Conservation (phyloP, 1,140 invertebrate genomes). For the Calosoma granatense region DNA sequence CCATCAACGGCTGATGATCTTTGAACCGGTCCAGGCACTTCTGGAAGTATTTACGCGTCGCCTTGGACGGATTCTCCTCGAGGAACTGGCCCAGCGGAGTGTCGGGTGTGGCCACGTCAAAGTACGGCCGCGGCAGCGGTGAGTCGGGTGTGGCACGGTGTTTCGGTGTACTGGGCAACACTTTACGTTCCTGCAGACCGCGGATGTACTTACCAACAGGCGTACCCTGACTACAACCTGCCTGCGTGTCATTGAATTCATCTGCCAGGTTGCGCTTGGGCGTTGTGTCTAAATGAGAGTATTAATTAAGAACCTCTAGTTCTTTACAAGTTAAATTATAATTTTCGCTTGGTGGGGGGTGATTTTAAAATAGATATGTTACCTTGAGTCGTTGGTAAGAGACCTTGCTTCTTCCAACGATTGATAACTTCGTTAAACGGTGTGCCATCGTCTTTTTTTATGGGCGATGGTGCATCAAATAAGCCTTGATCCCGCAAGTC, state of each 20-base stretch:
- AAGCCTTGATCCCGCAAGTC: background rate
- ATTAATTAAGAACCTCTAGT: too few species aligned
- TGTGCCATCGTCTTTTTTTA: background rate
- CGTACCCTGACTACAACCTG: conserved; percentile 26
- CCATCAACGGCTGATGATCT: background rate
- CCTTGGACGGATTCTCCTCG: conserved; percentile 39
- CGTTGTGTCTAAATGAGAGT: too few species aligned
- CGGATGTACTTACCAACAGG: conserved; percentile 23
- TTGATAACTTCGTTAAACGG: background rate
- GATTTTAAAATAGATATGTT: too few species aligned
- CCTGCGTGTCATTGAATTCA: background rate
- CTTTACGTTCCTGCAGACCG: background rate
- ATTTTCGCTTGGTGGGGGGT: too few species aligned
- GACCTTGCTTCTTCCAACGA: background rate
- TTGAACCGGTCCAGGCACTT: conserved; percentile 37
- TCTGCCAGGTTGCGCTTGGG: too few species aligned
- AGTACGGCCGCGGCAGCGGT: conserved; percentile 27
- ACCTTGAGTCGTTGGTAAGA: background rate
- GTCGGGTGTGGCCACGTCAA: conserved; percentile 41
- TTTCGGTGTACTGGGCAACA: background rate
- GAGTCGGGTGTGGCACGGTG: background rate
- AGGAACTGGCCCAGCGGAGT: conserved; percentile 42
- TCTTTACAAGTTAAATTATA: too few species aligned
- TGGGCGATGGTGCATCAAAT: background rate
- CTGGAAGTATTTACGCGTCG: conserved; percentile 38